Evolutionary conservation across 2,888 invertebrate genomes (phyloP), one percentile per base, ranked within the genome.

Genomic region (Periphyllus acericola): DNA sequence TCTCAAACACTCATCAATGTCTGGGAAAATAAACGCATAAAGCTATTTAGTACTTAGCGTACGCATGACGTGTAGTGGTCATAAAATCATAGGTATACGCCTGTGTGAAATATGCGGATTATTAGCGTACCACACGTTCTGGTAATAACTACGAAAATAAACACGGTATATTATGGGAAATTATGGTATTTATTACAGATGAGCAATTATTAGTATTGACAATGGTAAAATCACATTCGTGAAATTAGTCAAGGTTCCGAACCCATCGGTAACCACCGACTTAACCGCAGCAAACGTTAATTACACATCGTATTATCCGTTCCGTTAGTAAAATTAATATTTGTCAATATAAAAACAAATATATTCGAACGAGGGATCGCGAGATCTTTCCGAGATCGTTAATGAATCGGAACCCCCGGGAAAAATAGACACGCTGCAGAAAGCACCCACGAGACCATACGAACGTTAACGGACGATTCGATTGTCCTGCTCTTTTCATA

Each of bases 1-100:
- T 91, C 95, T 93, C 91, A 93, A 92, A 92, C 98, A 98, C 93
- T 98, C 98, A 91, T 98, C 94, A 90, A 98, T 95, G 93, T 98
- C 98, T 94, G 92, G 92, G 89, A 92, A 91, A 80, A 78, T 25
- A 29, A 78, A 40, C 5, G 21, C 21, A 9, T 60, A 32, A 25
- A 78, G 19, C 25, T 21, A 60, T 60, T 17, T 21, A 60, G 60
- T 60, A 60, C 60, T 46, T 46, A 46, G 14, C 21, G n/a, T 76
- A 52, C 52, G 1, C 29, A 76, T 29, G 46, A 60, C 60, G 25
- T 25, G n/a, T 19, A 60, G 25, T 6, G 25, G 60, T 60, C 46
- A 14, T 46, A n/a, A 68, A 68, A 68, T 0, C 68, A 68, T n/a
- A n/a, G 68, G 68, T 14, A n/a, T n/a, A 46, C 46, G 46, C 68